Conservation (phyloP, 2,888 invertebrate genomes). For the Synanthedon formicaeformis region DNA sequence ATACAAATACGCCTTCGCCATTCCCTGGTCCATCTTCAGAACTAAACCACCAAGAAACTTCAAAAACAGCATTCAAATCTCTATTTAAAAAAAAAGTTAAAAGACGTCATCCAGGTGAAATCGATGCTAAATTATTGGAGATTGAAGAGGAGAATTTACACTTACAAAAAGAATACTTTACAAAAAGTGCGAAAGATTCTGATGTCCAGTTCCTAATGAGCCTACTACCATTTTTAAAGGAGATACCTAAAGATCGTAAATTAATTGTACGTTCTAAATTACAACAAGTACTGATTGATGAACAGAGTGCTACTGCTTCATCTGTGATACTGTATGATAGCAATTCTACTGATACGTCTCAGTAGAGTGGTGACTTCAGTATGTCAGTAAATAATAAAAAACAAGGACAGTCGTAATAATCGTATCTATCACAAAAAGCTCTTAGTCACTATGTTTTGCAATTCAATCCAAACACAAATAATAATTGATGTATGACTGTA, state of each 20-base stretch:
- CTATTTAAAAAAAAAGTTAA: not conserved
- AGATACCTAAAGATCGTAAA: slow-evolving; percentile 7
- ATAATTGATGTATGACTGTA: not conserved
- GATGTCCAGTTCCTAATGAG: slow-evolving; percentile 10
- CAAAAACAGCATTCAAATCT: not conserved
- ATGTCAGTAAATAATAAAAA: no score
- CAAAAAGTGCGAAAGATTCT: slow-evolving; percentile 4
- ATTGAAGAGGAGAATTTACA: slow-evolving; percentile 4
- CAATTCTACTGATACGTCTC: not conserved
- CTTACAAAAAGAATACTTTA: no score
- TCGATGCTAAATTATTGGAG: not conserved
- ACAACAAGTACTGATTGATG: not conserved
- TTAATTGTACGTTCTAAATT: slow-evolving; percentile 1
- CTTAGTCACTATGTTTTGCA: not conserved
- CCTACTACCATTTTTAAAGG: slow-evolving; percentile 8
- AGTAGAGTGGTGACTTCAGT: no score
- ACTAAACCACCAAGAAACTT: no score
- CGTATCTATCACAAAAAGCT: not conserved
- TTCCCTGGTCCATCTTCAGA: no score
- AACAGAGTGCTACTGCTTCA: not conserved
- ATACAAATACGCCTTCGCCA: not conserved
- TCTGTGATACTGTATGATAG: not conserved
- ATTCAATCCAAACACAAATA: not conserved
- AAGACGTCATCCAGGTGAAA: not conserved
- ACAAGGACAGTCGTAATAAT: no score